Base-by-base conservation (phyloP, 2,888 invertebrate species). In the Empis livida region DNA sequence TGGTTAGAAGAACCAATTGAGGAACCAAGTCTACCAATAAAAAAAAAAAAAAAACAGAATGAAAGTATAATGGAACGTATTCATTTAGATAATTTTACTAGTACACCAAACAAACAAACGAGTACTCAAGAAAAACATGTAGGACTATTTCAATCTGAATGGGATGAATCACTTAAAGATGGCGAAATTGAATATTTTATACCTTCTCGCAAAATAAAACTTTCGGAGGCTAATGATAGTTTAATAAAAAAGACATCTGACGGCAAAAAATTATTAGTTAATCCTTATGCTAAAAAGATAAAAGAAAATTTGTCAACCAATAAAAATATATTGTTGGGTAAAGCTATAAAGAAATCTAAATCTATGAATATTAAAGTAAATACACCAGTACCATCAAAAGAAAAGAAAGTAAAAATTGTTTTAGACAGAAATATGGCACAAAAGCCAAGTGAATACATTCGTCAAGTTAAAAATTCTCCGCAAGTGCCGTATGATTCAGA, bases 401-500 rank as follows among this genome's bases (percentile, higher is more conserved):
- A 10, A 9, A 32, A 46, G 2, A 39, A n/a, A 16, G 88, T 90
- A 0, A 82, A 82, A 62, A 85, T 88, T 54, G 75, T 77, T 14
- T 69, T 84, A 0, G 79, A 80, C 54, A 74, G 78, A 51, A 88
- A 87, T 59, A 76, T 74, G 3, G 77, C 78, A 52, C 87, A 88
- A 60, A 80, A 79, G 27, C 76, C 83, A 0, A 72, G 79, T 3
- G 87, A 89, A 53, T 88, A 89, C 55, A 75, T 80, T 15, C 74
- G 75, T 31, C 82, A 84, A 57, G 73, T 90, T 0, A 68, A 73
- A 42, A 75, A 76, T 44, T 85, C 84, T 38, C 89, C 89, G 0
- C 79, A 73, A 9, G 77, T 87, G 52, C 88, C 89, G 0, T 89
- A 74, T 53, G 86, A 89, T 60, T 76, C 84, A 0, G 72, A 72